Percentiles rank a stretch among this genome's conserved stretches.
phyloP scores from a whole-genome alignment of 37 sponge, comb jelly and placozoan species.

The Eunapius fragilis region DNA sequence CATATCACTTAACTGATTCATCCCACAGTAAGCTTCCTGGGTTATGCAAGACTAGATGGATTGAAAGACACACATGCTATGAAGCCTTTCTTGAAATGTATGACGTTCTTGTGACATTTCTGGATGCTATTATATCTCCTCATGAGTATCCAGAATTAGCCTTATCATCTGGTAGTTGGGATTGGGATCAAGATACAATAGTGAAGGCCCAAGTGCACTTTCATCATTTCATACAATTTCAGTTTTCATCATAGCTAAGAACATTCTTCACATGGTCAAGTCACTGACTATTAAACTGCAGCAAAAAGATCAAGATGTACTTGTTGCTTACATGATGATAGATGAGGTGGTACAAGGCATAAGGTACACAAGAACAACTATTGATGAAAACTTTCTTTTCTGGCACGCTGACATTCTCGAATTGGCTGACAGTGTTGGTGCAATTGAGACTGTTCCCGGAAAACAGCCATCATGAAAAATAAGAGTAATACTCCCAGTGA shows the following conservation, averaged over 20 bases:
- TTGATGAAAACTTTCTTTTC: slow-evolving; percentile 34
- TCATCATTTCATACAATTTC: slow-evolving; percentile 53
- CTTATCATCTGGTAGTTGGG: too few species aligned
- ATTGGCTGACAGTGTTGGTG: slow-evolving; percentile 37
- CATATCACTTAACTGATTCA: slow-evolving; percentile 2
- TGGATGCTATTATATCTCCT: background rate
- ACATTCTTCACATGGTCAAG: slow-evolving; percentile 29
- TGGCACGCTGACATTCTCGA: slow-evolving; percentile 51
- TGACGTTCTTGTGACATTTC: slow-evolving; percentile 26
- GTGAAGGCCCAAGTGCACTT: slow-evolving; percentile 9
- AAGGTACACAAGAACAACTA: slow-evolving; percentile 2
- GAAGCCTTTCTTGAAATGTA: slow-evolving; percentile 50
- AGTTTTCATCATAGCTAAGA: slow-evolving; percentile 47
- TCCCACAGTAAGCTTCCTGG: slow-evolving; percentile 56
- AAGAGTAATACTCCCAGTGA: slow-evolving; percentile 30
- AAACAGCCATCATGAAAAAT: slow-evolving; percentile 24
- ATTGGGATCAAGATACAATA: too few species aligned
- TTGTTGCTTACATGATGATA: slow-evolving; percentile 31
- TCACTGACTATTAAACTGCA: slow-evolving; percentile 47
- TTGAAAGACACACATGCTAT: slow-evolving; percentile 58
- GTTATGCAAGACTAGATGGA: slow-evolving; percentile 60
- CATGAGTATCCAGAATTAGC: too few species aligned
- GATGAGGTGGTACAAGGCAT: slow-evolving; percentile 20
- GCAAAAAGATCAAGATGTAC: slow-evolving; percentile 45
- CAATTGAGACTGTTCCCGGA: slow-evolving; percentile 36